Conservation (phyloP, 1,140 invertebrate species). For the Ladona fulva region DNA sequence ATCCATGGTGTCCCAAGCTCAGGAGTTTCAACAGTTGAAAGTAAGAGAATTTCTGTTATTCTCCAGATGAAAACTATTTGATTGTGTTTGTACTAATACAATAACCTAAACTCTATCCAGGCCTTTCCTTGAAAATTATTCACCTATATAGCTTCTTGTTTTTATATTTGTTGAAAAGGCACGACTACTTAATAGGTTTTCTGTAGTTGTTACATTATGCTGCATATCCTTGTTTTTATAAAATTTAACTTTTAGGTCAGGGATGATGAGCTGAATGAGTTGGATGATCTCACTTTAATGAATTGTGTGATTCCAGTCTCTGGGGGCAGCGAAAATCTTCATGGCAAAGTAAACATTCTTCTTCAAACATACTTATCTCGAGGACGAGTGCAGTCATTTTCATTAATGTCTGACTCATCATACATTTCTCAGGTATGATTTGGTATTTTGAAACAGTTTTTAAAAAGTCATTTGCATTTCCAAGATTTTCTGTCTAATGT, state of each 20-base stretch:
- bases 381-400: conserved; percentile 72
- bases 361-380: conserved; percentile 85
- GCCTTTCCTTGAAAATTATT: background rate
- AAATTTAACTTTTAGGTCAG: conserved; percentile 52
- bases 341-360: conserved; percentile 96
- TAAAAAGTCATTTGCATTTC: background rate
- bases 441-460: background rate
- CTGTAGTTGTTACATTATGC: conserved; percentile 5
- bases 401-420: conserved; percentile 83
- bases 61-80: conserved; percentile 7
- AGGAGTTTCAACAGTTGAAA: conserved; percentile 95
- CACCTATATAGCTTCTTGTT: background rate
- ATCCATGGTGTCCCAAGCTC: conserved; percentile 77
- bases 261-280: conserved; percentile 88
- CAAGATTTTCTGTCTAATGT: background rate
- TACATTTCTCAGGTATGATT: conserved; percentile 77
- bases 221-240: conserved; percentile 17
- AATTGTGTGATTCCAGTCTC: conserved; percentile 66
- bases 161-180: background rate
- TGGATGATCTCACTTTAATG: conserved; percentile 61
- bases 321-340: conserved; percentile 77
- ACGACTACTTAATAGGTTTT: too few relatives aligned
- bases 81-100: conserved; percentile 19
- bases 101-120: conserved; percentile 14
- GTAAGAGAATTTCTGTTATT: conserved; percentile 36